These are phyloP conservation scores for Ophonus ardosiacus DNA, from an alignment of 2,888 invertebrate genomes.

Conservation along the genomic window DNA sequence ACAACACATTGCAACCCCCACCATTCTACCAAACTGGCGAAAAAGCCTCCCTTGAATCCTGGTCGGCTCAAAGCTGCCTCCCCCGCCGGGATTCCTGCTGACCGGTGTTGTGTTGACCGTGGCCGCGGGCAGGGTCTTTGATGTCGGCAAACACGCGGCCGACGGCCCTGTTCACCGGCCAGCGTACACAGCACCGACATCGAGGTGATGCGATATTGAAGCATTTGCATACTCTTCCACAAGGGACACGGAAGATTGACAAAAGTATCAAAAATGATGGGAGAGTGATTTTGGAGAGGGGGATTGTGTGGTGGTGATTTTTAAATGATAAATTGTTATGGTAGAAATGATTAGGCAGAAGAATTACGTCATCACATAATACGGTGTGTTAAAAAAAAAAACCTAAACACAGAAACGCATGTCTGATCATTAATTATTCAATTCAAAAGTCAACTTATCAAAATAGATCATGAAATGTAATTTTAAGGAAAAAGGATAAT, in stretches of 20 bases:
- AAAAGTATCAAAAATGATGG: not conserved
- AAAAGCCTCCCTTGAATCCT: not conserved
- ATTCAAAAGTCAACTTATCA: too few species aligned
- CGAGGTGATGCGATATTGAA: constrained; percentile 17
- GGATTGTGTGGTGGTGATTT: not conserved
- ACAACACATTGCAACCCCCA: too few species aligned
- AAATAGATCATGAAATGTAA: too few species aligned
- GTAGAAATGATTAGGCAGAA: too few species aligned
- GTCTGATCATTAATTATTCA: too few species aligned
- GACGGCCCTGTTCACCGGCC: not conserved
- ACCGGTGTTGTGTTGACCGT: constrained; percentile 45
- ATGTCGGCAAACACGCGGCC: constrained; percentile 46
- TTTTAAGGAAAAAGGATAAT: too few species aligned
- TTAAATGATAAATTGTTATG: too few species aligned
- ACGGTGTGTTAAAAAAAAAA: too few species aligned
- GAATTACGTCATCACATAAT: too few species aligned
- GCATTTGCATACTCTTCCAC: constrained; percentile 48
- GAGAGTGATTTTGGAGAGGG: not conserved
- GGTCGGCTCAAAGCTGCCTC: not conserved
- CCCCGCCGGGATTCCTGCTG: not conserved
- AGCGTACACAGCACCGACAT: too few species aligned
- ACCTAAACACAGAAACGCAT: too few species aligned
- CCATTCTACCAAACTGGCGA: not conserved
- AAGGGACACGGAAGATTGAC: not conserved
- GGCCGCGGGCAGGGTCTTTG: constrained; percentile 36